phyloP scores from a whole-genome alignment of 2,797 vertebrate genomes.

The Rhynchonycteris naso region DNA sequence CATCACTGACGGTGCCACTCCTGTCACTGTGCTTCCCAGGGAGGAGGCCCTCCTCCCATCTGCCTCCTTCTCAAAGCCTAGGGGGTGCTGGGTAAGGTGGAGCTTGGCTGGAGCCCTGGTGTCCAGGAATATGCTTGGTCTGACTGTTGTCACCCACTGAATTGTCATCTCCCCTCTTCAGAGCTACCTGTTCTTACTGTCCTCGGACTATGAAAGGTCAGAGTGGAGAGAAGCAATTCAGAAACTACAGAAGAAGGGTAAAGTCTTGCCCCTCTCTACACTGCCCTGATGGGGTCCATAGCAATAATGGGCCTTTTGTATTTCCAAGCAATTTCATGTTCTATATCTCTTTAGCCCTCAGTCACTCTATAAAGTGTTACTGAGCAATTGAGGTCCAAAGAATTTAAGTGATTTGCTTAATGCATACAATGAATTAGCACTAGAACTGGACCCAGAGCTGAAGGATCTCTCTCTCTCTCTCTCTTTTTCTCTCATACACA shows the following conservation, averaged over 20 bases:
- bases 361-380: background rate
- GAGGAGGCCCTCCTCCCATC: background rate
- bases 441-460: background rate
- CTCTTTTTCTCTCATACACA: background rate
- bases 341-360: background rate
- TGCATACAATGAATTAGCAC: background rate
- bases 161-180: constrained; percentile 79
- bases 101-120: background rate
- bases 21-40: background rate
- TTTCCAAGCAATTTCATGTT: background rate
- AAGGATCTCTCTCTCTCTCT: background rate
- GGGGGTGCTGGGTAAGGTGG: background rate
- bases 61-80: background rate
- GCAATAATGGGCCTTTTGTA: background rate
- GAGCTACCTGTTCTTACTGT: constrained; percentile 96
- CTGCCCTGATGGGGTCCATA: background rate
- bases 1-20: background rate
- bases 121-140: background rate
- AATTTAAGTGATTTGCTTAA: background rate
- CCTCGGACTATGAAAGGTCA: constrained; percentile 96
- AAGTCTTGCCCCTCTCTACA: background rate
- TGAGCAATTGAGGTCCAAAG: background rate
- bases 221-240: constrained; percentile 98
- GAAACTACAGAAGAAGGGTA: constrained; percentile 97
- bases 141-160: background rate